phyloP scores from a whole-genome alignment of 2,113 vertebrate species.

The Girardinichthys multiradiatus region DNA sequence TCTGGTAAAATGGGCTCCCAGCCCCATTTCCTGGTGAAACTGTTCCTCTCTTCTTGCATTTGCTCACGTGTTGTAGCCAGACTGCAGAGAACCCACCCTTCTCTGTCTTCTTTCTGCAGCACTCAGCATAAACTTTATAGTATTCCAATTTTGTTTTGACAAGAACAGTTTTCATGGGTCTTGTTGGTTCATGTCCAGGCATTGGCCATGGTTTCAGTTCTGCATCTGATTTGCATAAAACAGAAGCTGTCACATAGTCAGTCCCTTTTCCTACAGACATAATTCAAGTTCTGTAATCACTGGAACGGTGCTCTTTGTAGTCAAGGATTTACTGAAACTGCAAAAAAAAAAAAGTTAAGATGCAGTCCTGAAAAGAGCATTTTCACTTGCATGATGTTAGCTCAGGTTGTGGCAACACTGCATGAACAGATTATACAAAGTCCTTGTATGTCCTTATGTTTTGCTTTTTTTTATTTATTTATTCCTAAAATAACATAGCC shows the following conservation, averaged over 20 bases:
- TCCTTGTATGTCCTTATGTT: constrained; percentile 31
- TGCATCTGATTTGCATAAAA: constrained; percentile 30
- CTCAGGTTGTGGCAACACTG: constrained; percentile 17
- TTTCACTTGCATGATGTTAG: not conserved
- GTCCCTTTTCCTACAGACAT: not conserved
- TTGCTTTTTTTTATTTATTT: constrained; percentile 43
- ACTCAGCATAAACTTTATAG: constrained; percentile 73
- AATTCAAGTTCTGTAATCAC: constrained; percentile 12
- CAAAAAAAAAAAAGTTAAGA: too few species aligned
- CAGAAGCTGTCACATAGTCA: constrained; percentile 34
- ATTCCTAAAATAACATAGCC: constrained; percentile 17
- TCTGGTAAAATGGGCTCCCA: constrained; percentile 78
- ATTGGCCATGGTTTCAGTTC: constrained; percentile 38
- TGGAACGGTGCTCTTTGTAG: constrained; percentile 5
- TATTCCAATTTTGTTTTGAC: constrained; percentile 70
- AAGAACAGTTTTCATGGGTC: constrained; percentile 57
- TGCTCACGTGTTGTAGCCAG: constrained; percentile 70
- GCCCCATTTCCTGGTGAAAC: constrained; percentile 78
- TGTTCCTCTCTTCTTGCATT: constrained; percentile 71
- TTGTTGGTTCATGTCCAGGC: constrained; percentile 51
- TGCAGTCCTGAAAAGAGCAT: too few species aligned
- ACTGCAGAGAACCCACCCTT: constrained; percentile 56
- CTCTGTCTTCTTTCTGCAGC: constrained; percentile 58
- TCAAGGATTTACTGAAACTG: too few species aligned
- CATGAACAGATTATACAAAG: constrained; percentile 26